A percentile compares a stretch with the other conserved stretches of the same genome.
Conservation (phyloP, 2,888 invertebrate species). For the Antheraea yamamai region DNA sequence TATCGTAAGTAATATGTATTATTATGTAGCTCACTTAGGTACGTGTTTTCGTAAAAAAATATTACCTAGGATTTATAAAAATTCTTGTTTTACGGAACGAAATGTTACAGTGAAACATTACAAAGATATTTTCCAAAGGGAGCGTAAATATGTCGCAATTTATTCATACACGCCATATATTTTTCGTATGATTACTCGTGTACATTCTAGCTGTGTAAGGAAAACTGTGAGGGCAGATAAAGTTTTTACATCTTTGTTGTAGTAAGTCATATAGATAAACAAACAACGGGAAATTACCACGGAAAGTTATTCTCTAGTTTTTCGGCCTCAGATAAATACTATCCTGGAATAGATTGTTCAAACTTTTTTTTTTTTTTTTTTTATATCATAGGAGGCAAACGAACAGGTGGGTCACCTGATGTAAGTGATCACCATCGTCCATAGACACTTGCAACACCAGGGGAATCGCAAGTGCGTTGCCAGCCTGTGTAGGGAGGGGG, state of each 20-base stretch:
- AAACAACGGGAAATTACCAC: not conserved
- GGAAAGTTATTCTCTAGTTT: not conserved
- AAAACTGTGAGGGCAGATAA: not conserved
- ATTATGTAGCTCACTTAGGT: not conserved
- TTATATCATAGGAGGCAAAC: no score
- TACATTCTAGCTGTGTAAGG: not conserved
- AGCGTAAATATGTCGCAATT: not conserved
- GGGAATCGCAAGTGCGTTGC: no score
- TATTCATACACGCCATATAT: constrained; percentile 4
- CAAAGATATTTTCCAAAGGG: not conserved
- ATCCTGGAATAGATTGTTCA: not conserved
- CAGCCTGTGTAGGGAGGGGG: no score
- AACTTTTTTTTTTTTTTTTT: no score
- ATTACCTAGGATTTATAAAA: constrained; percentile 4
- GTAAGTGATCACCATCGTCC: no score
- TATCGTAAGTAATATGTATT: not conserved
- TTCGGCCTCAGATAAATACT: not conserved
- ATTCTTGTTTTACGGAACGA: not conserved
- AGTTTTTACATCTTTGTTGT: not conserved
- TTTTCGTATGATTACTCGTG: not conserved
- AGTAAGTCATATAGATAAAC: not conserved
- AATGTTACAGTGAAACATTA: not conserved
- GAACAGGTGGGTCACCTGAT: no score
- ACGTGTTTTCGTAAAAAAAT: not conserved
- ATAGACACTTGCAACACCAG: no score